Base-by-base conservation (phyloP, 2,113 vertebrate genomes). In the Acanthisitta chloris region DNA sequence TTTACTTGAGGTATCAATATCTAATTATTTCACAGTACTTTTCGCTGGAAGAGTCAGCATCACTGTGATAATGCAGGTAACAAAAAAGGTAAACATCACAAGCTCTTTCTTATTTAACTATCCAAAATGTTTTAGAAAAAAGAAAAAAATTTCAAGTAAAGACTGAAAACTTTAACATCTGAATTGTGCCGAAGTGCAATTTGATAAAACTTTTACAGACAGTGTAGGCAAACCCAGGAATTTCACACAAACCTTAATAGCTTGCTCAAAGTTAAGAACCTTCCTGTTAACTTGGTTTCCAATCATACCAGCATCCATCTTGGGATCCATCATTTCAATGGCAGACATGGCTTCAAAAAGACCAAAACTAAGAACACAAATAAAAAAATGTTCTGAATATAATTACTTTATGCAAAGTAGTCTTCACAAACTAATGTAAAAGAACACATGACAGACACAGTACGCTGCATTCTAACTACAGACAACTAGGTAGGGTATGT, bases 281-380 rank as follows among this genome's bases (percentile, higher is more conserved):
- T 99, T 99, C 74, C 99, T 98, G 96, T 99, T 99, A 96, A 99
- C 99, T 96, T 99, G 99, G 95, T 99, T 99, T 93, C 99, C 99
- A 90, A 99, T 99, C 99, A 99, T 99, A 72, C 99, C 99, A 59
- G 99, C 99, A 92, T 99, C 99, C 99, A 99, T 99, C 95, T 99
- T 99, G 28, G 99, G 99, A 97, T 99, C 99, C 99, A 99, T 99
- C 99, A 99, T 99, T 98, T 99, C 99, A 96, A 99, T 99, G 84
- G 99, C 99, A 86, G 99, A 99, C 99, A 99, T 99, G 70, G 99
- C 99, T 98, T 99, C 99, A 98, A 99, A 99, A 81, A 99, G 98
- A 71, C 99, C 99, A 98, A 99, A 99, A 77, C 99, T 99, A 95
- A 57, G 52, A 91, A 88, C 4, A 91, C 12, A 57, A 86, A 65